These are phyloP conservation scores for Drosophila kambysellisi DNA, from an alignment of 2,888 invertebrate genomes.

Conservation along the genomic window DNA sequence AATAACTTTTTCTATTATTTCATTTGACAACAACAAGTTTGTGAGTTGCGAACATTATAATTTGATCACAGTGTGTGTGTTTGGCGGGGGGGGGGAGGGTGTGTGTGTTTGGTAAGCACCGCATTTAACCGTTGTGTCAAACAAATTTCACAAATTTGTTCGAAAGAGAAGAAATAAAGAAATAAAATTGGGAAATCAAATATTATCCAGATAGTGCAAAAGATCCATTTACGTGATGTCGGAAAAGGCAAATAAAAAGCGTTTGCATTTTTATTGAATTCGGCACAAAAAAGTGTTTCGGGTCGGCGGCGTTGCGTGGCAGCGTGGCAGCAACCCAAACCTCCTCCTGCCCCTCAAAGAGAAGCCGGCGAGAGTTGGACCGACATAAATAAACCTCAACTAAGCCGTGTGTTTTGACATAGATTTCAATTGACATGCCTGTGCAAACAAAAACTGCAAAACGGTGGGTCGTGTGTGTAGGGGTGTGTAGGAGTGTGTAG, in stretches of 20 bases:
- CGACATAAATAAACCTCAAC: conserved; percentile 81
- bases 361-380: conserved; percentile 36
- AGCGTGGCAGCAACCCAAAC: background rate
- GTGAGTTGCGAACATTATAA: background rate
- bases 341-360: background rate
- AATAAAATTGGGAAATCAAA: conserved; percentile 58
- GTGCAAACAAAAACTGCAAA: conserved; percentile 65
- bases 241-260: conserved; percentile 71
- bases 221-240: conserved; percentile 77
- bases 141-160: conserved; percentile 60
- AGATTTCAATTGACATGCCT: conserved; percentile 79
- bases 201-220: conserved; percentile 69
- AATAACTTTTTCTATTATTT: background rate
- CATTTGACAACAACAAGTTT: background rate
- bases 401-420: conserved; percentile 81
- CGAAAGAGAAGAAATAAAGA: background rate
- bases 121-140: conserved; percentile 54
- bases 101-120: background rate
- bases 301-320: conserved; percentile 4
- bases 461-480: background rate
- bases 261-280: conserved; percentile 77
- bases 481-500: background rate
- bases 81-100: background rate
- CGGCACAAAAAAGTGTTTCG: conserved; percentile 26
- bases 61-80: background rate